Evolutionary conservation across 1,140 invertebrate genomes (phyloP).

Genomic region (Listronotus bonariensis): DNA sequence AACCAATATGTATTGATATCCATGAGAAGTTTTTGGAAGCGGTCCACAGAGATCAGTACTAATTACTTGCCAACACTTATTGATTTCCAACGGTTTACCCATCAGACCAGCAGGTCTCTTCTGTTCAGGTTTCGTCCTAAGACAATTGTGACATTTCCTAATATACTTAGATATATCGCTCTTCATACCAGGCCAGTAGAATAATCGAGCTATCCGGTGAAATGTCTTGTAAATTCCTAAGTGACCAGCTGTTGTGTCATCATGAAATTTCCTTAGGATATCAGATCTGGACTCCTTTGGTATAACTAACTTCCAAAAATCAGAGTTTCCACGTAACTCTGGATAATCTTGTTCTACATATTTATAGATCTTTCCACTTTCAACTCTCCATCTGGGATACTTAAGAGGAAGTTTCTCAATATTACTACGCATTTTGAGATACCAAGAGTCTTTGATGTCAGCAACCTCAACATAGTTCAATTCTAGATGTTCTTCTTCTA

Average conservation of each 20-base stretch:
- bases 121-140: neutral
- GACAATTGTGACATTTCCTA: neutral
- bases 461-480: too few relatives aligned
- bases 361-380: conserved; percentile 23
- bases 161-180: neutral
- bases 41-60: conserved; percentile 1
- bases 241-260: conserved; percentile 31
- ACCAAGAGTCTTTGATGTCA: conserved; percentile 18
- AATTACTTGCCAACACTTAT: conserved; percentile 11
- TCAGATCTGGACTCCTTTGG: conserved; percentile 18
- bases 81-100: neutral
- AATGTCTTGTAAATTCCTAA: conserved; percentile 46
- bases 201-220: conserved; percentile 22
- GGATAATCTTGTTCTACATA: conserved; percentile 9
- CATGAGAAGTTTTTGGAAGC: conserved; percentile 8
- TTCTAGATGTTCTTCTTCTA: neutral
- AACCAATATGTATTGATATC: conserved; percentile 3
- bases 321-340: neutral
- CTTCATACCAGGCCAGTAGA: conserved; percentile 47
- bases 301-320: conserved; percentile 33
- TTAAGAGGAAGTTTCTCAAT: conserved; percentile 23
- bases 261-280: conserved; percentile 19
- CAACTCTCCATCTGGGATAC: conserved; percentile 24
- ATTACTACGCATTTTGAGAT: conserved; percentile 12
- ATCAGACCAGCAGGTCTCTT: neutral